Evolutionary conservation across 2,888 invertebrate genomes (phyloP), one percentile per base, ranked within the genome.

Genomic region (Ariolimax columbianus): DNA sequence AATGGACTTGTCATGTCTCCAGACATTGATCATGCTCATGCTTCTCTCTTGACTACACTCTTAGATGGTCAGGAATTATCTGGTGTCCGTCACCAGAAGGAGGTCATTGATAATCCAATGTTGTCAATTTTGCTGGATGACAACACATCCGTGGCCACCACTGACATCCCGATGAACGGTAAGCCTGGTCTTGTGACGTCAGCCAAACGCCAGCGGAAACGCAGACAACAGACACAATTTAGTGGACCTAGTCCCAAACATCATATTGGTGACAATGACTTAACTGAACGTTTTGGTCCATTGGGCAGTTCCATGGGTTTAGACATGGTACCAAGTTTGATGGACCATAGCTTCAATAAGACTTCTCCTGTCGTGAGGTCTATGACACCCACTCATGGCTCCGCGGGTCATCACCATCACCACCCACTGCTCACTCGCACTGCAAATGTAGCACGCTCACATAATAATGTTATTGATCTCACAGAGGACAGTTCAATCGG

Each of bases 191-290:
- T 86, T 19, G 43, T 36, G 23, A n/a, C 78, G n/a, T 63, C 77
- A 1, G 77, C n/a, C 33, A 87, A 91, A 84, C 84, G 90, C 70
- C 87, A 89, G 30, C 88, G 89, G n/a, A 92, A 91, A 82, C 89
- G 92, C 72, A 93, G 91, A 83, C 92, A 93, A 17, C 90, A 90
- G 26, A 89, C 90, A 36, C 92, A 92, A 68, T 81, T 89, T 19
- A 85, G 88, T 55, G 93, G 93, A 3, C 91, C 92, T 82, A 93
- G 93, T 88, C 94, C 94, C 1, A 94, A 94, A 86, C 75, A 75
- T 75, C 91, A 92, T 88, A 63, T 91, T 33, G 88, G 89, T 87
- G 89, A 89, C 43, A 88, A 86, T 84, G 89, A 90, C 66, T 87
- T 88, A 75, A 88, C 88, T 85, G 89, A 88, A 86, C 68, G 90